These are phyloP conservation scores for Saccostrea glomerata DNA, from an alignment of 1,140 invertebrate genomes.

Conservation along the genomic window DNA sequence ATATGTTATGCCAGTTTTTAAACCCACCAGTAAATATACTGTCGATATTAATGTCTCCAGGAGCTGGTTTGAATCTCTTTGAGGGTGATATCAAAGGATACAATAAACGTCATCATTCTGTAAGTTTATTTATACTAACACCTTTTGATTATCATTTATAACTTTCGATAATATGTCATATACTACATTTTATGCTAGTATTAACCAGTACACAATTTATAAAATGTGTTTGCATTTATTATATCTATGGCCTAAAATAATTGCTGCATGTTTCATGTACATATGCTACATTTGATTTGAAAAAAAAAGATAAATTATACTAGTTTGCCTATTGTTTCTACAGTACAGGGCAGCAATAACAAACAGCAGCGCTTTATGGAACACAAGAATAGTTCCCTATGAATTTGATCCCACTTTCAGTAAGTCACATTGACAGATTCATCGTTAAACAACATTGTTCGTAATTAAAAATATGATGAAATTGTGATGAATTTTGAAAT, in stretches of 20 bases:
- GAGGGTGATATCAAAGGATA: conserved; percentile 63
- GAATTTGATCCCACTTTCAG: conserved; percentile 60
- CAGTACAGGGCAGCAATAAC: conserved; percentile 57
- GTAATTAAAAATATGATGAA: too few species aligned
- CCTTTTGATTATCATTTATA: too few species aligned
- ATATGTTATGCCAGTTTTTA: too few species aligned
- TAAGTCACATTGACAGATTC: conserved; percentile 42
- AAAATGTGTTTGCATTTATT: too few species aligned
- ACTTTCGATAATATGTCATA: too few species aligned
- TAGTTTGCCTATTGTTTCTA: not conserved
- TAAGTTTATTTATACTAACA: not conserved
- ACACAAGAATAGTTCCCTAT: conserved; percentile 62
- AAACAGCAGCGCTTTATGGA: conserved; percentile 59
- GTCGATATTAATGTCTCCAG: conserved; percentile 38
- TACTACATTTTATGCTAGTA: too few species aligned
- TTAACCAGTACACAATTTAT: too few species aligned
- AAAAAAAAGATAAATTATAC: not conserved
- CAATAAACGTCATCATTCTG: not conserved
- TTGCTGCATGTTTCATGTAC: too few species aligned
- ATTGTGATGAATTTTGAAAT: too few species aligned
- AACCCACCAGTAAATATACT: not conserved
- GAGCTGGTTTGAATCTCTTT: conserved; percentile 61
- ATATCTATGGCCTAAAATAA: too few species aligned
- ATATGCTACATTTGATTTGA: too few species aligned
- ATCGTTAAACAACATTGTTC: too few species aligned